Evolutionary conservation across 92 coral and sea anemone genomes (phyloP).

Genomic region (Parazoanthus swiftii): DNA sequence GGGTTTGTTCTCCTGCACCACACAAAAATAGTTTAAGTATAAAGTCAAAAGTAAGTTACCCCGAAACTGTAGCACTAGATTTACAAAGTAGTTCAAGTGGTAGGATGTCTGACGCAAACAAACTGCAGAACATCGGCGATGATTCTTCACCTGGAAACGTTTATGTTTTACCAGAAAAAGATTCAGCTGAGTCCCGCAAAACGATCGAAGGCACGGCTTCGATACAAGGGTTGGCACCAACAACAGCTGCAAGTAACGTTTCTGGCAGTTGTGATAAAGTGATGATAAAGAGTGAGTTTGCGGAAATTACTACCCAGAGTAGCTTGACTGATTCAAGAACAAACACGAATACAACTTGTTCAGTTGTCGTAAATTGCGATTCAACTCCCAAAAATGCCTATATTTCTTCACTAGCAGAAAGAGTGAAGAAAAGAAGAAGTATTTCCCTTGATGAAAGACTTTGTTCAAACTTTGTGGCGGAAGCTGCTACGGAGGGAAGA

Average conservation of each 20-base stretch:
- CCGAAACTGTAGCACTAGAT: background rate
- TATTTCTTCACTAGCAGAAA: background rate
- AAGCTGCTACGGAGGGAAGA: background rate
- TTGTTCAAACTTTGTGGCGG: background rate
- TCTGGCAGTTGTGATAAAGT: background rate
- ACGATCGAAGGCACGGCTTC: background rate
- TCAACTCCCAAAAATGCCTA: background rate
- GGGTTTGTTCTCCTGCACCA: background rate
- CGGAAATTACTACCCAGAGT: background rate
- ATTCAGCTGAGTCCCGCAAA: background rate
- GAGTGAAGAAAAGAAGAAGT: constrained; percentile 24
- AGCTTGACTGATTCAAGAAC: background rate
- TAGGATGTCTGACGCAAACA: background rate
- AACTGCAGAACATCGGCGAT: background rate
- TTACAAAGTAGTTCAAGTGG: background rate
- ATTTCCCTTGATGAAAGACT: constrained; percentile 33
- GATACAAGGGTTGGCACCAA: background rate
- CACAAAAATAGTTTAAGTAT: background rate
- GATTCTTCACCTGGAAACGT: background rate
- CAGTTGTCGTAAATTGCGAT: constrained; percentile 15
- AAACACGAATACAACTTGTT: background rate
- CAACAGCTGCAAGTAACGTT: background rate
- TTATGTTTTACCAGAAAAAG: background rate
- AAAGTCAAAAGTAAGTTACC: background rate
- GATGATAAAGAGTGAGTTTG: constrained; percentile 7